Evolutionary conservation across 2,797 vertebrate species (phyloP), one percentile per base, ranked within the genome.

Genomic region (Melanotaenia boesemani): DNA sequence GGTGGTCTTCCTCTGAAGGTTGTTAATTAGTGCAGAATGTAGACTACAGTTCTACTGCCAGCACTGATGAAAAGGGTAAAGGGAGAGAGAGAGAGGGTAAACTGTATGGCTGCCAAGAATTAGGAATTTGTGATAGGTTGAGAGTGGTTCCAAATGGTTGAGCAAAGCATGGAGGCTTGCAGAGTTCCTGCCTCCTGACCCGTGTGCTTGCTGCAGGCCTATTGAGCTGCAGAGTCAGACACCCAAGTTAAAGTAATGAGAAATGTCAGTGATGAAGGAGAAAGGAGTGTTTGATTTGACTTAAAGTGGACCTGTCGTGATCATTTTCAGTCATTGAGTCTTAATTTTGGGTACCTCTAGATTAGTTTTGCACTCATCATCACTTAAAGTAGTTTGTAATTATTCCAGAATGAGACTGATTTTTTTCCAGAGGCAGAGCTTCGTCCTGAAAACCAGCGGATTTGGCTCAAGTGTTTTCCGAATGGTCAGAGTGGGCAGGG

Each of bases 11-110:
- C 93, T 94, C 90, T 92, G 93, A 96, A 95, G 95, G 94, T 93
- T 88, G 93, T 96, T 97, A 96, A 97, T 97, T 97, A 96, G 95
- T 93, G 93, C 93, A 96, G 96, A 97, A 96, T 93, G 94, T 93
- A 92, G 95, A 94, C 94, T 95, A 94, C 91, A 95, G 93, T 96
- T 95, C 92, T 90, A 92, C 93, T 96, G 96, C 96, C 96, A 96
- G 93, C 86, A 63, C 91, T 89, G 93, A 94, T 95, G 95, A 95
- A 96, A 96, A 94, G 89, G 89, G 80, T 69, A 77, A 70, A 73
- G 72, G 44, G 63, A 68, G 68, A 57, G 78, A 57, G 78, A 37
- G 75, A 80, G 79, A 86, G 90, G 90, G 74, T 63, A 66, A 92
- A 91, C 93, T 95, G 95, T 93, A 87, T 84, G 73, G 86, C 92